phyloP scores from a whole-genome alignment of 2,888 invertebrate genomes.

The Sisyra terminalis region DNA sequence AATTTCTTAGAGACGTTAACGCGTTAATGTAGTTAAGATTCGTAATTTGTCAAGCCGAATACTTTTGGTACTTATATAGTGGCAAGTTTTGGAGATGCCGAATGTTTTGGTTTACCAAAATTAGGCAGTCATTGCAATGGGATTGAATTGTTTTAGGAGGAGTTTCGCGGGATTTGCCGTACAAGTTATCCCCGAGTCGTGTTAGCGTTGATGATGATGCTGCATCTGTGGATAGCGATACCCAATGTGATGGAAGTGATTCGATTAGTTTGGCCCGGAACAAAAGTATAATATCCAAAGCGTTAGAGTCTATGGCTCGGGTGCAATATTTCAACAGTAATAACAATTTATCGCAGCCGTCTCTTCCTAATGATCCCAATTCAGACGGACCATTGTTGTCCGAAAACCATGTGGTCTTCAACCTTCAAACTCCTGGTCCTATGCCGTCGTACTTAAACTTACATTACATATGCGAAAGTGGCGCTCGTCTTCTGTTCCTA shows the following conservation, averaged over 20 bases:
- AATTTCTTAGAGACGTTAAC: too few species aligned
- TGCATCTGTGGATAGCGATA: conserved; percentile 34
- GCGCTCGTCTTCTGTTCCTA: conserved; percentile 78
- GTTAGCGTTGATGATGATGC: conserved; percentile 36
- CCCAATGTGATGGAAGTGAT: conserved; percentile 34
- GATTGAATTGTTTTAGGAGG: conserved; percentile 16
- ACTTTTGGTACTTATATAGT: too few species aligned
- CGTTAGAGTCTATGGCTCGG: conserved; percentile 50
- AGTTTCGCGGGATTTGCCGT: conserved; percentile 20
- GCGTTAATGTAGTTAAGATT: too few species aligned
- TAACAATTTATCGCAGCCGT: conserved; percentile 16
- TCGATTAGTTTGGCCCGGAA: conserved; percentile 43
- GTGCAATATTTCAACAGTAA: conserved; percentile 25
- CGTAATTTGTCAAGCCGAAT: too few species aligned
- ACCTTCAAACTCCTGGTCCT: conserved; percentile 57
- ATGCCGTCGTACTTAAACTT: conserved; percentile 81
- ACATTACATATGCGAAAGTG: conserved; percentile 91
- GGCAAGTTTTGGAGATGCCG: too few species aligned
- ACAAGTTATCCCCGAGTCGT: conserved; percentile 27
- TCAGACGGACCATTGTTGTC: conserved; percentile 46
- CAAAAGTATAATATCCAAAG: conserved; percentile 49
- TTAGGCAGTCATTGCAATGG: too few species aligned
- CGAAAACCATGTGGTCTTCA: conserved; percentile 54
- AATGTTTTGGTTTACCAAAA: too few species aligned
- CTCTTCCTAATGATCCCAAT: conserved; percentile 19